Conservation (phyloP, 2,888 invertebrate species). For the Malacosoma neustria region DNA sequence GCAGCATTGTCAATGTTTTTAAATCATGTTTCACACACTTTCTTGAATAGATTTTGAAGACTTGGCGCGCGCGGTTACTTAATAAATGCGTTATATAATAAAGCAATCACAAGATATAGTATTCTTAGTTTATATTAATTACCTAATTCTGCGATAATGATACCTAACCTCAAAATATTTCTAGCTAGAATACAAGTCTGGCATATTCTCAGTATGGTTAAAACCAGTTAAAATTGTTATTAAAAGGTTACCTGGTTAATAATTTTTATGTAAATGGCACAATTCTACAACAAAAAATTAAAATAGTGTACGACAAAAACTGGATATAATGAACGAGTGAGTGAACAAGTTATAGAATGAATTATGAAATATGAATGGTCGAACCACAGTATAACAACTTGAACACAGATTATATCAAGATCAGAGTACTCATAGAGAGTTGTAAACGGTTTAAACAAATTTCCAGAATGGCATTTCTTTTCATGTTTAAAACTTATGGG, state of each 20-base stretch:
- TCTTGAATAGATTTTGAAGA: too few species aligned
- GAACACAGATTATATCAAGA: too few species aligned
- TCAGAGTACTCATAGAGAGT: too few species aligned
- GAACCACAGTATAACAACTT: too few species aligned
- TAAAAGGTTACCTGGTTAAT: background rate
- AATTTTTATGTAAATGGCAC: background rate
- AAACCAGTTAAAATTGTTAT: background rate
- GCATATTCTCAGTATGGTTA: background rate
- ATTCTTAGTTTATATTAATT: constrained; percentile 9
- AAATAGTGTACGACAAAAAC: background rate
- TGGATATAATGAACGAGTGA: too few species aligned
- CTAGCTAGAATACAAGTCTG: background rate
- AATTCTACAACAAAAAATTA: background rate
- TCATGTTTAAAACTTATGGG: too few species aligned
- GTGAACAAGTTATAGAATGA: too few species aligned
- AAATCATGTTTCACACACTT: background rate
- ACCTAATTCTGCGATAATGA: constrained; percentile 37
- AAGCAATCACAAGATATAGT: background rate
- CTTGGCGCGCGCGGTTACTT: background rate
- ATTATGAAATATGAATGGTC: too few species aligned
- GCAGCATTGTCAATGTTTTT: background rate
- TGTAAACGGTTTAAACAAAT: too few species aligned
- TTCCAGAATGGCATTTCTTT: too few species aligned
- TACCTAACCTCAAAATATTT: constrained; percentile 49
- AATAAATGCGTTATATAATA: constrained; percentile 7